Evolutionary conservation across 2,888 invertebrate genomes (phyloP).

Genomic region (Brachypterus glaber): DNA sequence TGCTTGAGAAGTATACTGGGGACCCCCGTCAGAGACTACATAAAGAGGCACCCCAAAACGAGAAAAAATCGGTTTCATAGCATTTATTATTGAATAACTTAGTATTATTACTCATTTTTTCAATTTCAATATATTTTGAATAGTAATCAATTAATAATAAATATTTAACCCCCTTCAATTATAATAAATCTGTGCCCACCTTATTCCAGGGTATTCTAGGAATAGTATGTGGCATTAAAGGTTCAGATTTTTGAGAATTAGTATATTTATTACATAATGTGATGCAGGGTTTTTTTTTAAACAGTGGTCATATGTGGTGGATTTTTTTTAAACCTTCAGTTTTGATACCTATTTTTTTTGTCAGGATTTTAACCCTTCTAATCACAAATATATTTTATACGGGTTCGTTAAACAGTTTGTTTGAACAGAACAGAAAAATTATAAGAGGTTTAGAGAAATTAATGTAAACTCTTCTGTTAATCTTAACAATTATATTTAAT

Average conservation of each 20-base stretch:
- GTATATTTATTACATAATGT: constrained; percentile 15
- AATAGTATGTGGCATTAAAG: constrained; percentile 16
- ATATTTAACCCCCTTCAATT: constrained; percentile 18
- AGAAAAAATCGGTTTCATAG: constrained; percentile 22
- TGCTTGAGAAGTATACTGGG: constrained; percentile 17
- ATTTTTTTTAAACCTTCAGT: no score
- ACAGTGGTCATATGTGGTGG: no score
- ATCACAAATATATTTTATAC: no score
- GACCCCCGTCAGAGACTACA: constrained; percentile 20
- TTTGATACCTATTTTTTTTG: no score
- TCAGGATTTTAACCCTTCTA: no score
- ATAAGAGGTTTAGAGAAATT: no score
- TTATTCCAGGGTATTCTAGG: constrained; percentile 22
- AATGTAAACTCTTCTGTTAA: no score
- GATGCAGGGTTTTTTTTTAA: constrained; percentile 21
- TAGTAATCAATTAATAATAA: constrained; percentile 24
- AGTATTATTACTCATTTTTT: constrained; percentile 14
- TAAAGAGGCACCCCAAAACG: constrained; percentile 19
- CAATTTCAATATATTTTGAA: constrained; percentile 23
- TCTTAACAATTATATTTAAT: no score
- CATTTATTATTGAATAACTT: constrained; percentile 18
- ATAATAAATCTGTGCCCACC: constrained; percentile 22
- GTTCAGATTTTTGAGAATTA: constrained; percentile 22
- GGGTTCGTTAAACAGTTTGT: no score
- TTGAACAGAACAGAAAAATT: no score